phyloP scores from a whole-genome alignment of 2,888 invertebrate genomes.

The Brachyptera risi region DNA sequence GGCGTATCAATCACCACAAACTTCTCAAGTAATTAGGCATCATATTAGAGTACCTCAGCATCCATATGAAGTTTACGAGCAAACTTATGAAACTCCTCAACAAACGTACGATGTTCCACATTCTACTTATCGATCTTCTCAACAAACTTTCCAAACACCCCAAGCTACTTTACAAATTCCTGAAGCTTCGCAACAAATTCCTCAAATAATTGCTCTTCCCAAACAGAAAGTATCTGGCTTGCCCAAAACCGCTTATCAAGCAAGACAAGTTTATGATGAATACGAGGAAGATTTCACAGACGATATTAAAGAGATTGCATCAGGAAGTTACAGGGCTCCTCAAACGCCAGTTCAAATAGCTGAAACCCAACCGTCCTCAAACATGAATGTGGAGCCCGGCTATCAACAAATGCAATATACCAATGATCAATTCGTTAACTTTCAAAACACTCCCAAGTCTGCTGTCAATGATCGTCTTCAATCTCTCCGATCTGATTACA shows the following conservation, averaged over 20 bases:
- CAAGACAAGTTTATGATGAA: background rate
- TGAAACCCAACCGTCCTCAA: too few relatives aligned
- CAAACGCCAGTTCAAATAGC: too few relatives aligned
- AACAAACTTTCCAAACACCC: background rate
- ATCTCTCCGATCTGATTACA: too few relatives aligned
- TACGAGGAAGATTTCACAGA: slow-evolving; percentile 3
- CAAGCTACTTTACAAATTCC: background rate
- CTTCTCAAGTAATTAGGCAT: slow-evolving; percentile 3
- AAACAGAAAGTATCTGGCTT: background rate
- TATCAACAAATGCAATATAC: too few relatives aligned
- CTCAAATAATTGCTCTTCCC: background rate
- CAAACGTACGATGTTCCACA: background rate
- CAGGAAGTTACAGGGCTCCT: too few relatives aligned
- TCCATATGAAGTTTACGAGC: background rate
- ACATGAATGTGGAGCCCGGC: too few relatives aligned
- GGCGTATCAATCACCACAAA: slow-evolving; percentile 2
- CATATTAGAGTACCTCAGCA: background rate
- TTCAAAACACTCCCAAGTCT: too few relatives aligned
- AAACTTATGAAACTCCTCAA: background rate
- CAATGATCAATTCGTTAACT: too few relatives aligned
- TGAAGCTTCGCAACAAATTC: background rate
- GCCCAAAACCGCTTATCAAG: background rate
- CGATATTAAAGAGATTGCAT: too few relatives aligned
- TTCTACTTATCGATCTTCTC: background rate
- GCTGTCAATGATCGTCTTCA: too few relatives aligned